phyloP scores from a whole-genome alignment of 2,113 vertebrate genomes.

The Syngnathus scovelli region DNA sequence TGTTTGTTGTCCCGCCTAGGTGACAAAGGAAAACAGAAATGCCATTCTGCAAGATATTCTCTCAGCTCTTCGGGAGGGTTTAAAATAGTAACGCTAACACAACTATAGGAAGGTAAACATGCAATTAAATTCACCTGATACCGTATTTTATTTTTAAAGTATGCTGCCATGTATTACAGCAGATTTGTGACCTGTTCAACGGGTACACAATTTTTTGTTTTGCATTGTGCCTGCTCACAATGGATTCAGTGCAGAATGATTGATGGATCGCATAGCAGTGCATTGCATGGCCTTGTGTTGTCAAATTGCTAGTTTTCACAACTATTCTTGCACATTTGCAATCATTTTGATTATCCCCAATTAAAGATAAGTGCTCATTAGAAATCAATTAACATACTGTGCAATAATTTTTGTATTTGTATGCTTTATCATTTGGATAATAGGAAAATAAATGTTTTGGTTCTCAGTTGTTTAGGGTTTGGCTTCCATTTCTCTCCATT shows the following conservation, averaged over 20 bases:
- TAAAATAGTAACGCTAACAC: conserved; percentile 47
- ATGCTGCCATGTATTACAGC: not conserved
- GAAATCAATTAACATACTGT: conserved; percentile 39
- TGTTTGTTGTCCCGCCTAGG: conserved; percentile 62
- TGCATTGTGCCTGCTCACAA: conserved; percentile 34
- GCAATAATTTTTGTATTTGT: conserved; percentile 4
- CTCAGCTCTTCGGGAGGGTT: conserved; percentile 70
- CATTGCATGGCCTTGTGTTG: not conserved
- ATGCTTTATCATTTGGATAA: conserved; percentile 43
- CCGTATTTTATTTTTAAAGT: not conserved
- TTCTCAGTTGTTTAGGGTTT: not conserved
- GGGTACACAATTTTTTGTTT: conserved; percentile 37
- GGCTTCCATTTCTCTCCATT: not conserved
- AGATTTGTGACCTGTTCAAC: conserved; percentile 22
- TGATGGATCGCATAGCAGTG: conserved; percentile 31
- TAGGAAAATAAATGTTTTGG: conserved; percentile 23
- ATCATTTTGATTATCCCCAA: not conserved
- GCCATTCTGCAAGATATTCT: conserved; percentile 77
- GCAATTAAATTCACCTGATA: not conserved
- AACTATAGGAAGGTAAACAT: not conserved
- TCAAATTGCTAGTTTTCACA: conserved; percentile 1
- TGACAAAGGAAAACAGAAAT: conserved; percentile 88
- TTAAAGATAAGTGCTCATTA: conserved; percentile 9
- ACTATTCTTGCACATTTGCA: not conserved
- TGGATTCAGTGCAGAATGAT: conserved; percentile 59